A percentile compares a stretch with the other conserved stretches of the same genome.
Conservation (phyloP, 2,113 vertebrate genomes). For the Platanista minor region DNA sequence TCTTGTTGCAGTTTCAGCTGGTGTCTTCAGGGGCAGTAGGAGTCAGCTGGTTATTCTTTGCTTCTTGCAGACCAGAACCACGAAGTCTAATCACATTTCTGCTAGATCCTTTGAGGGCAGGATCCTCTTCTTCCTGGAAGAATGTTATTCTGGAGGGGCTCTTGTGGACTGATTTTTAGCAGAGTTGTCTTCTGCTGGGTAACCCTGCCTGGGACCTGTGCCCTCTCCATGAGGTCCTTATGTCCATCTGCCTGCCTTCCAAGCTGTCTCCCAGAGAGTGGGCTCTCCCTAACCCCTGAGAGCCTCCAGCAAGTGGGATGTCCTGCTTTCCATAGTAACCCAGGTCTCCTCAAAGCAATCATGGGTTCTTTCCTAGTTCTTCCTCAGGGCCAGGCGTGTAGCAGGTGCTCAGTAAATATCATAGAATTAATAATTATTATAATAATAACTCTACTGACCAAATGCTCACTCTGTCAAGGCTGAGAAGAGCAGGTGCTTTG, state of each 20-base stretch:
- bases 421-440: constrained; percentile 15
- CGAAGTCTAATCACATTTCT: background rate
- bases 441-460: background rate
- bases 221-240: background rate
- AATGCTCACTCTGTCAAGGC: background rate
- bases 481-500: constrained; percentile 1
- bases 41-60: background rate
- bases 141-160: background rate
- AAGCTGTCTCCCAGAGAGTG: background rate
- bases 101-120: background rate
- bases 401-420: background rate
- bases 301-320: background rate
- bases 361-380: background rate
- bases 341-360: background rate
- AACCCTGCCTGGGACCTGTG: background rate
- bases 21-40: background rate
- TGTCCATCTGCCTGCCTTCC: background rate
- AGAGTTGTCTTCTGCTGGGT: background rate
- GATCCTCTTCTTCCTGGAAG: background rate
- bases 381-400: background rate
- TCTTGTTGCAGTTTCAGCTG: background rate
- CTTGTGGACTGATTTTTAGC: background rate
- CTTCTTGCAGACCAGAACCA: background rate
- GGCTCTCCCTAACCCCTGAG: background rate
- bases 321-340: background rate